Evolutionary conservation across 1,140 invertebrate genomes (phyloP).

Genomic region (Chrysomallon squamiferum): DNA sequence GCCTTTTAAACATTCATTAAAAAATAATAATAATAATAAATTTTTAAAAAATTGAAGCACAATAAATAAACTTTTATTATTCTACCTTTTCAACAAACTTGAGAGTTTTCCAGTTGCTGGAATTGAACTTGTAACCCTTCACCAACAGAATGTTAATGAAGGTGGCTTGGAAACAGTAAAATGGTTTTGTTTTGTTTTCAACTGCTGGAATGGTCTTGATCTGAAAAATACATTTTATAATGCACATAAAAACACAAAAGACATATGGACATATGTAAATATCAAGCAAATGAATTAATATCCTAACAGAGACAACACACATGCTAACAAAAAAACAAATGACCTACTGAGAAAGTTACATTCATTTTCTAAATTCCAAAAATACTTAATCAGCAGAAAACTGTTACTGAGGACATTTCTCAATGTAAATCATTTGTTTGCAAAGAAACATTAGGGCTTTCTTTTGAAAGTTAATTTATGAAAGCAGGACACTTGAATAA

Average conservation of each 20-base stretch:
- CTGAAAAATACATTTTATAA: conserved; percentile 10
- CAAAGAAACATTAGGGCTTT: background rate
- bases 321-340: background rate
- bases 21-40: too few species aligned
- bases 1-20: too few species aligned
- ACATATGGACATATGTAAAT: background rate
- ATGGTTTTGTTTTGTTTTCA: conserved; percentile 19
- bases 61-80: background rate
- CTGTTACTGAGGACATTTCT: background rate
- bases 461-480: too few species aligned
- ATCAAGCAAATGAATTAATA: background rate
- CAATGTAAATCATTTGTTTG: background rate
- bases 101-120: conserved; percentile 55
- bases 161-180: conserved; percentile 61
- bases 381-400: background rate
- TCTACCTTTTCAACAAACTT: conserved; percentile 60
- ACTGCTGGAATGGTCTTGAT: conserved; percentile 30
- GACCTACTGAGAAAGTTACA: background rate
- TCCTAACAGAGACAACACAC: background rate
- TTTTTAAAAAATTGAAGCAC: background rate
- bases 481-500: too few species aligned
- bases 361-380: background rate
- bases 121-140: conserved; percentile 61
- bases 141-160: conserved; percentile 59
- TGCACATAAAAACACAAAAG: background rate